These are phyloP conservation scores for Nephrotoma appendiculata DNA, from an alignment of 2,888 invertebrate species.

Conservation along the genomic window DNA sequence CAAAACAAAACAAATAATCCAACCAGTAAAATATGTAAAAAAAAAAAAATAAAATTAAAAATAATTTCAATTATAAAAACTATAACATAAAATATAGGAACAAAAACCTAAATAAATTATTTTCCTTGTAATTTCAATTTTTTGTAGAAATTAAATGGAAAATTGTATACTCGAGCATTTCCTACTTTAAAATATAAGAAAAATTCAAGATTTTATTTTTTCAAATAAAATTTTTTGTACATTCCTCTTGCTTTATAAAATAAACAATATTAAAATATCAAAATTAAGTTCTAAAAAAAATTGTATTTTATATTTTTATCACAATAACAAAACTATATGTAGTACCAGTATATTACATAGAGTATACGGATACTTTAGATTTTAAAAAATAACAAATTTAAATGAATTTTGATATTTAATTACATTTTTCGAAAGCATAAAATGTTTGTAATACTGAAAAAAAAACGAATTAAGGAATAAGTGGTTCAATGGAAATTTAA, in stretches of 20 bases:
- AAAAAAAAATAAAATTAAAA: neutral
- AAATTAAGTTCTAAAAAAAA: neutral
- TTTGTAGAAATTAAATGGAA: neutral
- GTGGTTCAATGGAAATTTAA: no score
- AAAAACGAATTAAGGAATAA: no score
- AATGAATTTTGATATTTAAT: no score
- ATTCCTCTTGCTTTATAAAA: neutral
- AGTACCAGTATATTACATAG: no score
- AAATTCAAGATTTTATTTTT: neutral
- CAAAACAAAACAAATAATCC: neutral
- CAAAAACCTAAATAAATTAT: neutral
- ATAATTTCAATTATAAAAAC: neutral
- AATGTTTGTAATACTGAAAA: no score
- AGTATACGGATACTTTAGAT: no score
- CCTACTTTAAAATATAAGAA: neutral
- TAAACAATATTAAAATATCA: neutral
- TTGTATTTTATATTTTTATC: neutral
- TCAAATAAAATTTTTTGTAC: neutral
- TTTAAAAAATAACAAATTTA: no score
- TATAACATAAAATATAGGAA: neutral
- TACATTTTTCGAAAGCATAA: no score
- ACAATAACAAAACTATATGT: no score
- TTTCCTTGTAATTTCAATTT: neutral
- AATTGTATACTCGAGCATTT: neutral
- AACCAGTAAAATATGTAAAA: neutral